phyloP scores from a whole-genome alignment of 35 echinoderm and acorn worm genomes.

The Diadema setosum region DNA sequence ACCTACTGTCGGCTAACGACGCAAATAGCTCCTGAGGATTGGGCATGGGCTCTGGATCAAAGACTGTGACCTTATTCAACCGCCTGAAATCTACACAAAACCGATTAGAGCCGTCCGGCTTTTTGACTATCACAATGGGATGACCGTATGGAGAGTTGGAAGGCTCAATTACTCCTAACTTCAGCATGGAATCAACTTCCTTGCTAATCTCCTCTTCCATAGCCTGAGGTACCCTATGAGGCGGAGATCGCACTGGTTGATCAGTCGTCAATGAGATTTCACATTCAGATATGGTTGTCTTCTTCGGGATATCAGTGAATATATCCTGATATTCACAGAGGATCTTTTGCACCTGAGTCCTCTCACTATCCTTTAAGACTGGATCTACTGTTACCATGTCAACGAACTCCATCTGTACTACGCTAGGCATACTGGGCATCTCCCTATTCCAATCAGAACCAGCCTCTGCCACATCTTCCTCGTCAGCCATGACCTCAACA shows the following conservation, averaged over 20 bases:
- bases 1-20: not conserved
- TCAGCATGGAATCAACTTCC: slow-evolving; percentile 41
- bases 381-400: no score
- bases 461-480: no score
- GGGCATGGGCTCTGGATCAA: slow-evolving; percentile 31
- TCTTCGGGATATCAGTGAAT: not conserved
- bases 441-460: no score
- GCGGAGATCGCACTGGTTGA: no score
- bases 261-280: not conserved
- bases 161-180: slow-evolving; percentile 22
- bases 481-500: no score
- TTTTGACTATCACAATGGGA: slow-evolving; percentile 17
- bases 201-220: not conserved
- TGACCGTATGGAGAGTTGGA: slow-evolving; percentile 7
- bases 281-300: not conserved
- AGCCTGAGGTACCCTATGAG: slow-evolving; percentile 40
- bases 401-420: no score
- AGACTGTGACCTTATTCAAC: no score
- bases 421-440: no score
- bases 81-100: no score
- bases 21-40: not conserved
- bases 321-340: not conserved
- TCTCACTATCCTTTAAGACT: no score
- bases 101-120: slow-evolving; percentile 1
- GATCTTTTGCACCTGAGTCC: no score